Base-by-base conservation (phyloP, 2,797 vertebrate genomes). In the Neostethus bicornis region DNA sequence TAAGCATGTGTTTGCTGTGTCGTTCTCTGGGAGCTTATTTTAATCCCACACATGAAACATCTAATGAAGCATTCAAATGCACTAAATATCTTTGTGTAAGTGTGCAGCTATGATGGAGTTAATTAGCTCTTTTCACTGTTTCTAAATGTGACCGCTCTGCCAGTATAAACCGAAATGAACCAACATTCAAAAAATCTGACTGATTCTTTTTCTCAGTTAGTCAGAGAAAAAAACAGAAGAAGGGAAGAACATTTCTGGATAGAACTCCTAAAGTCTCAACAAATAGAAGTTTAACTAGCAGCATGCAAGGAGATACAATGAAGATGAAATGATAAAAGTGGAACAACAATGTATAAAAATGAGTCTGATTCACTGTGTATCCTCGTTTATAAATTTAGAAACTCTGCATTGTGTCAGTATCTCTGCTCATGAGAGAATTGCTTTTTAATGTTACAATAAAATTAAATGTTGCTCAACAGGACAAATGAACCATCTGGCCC, bases 1-100 rank as follows among this genome's bases (percentile, higher is more conserved):
- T 51, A 29, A n/a, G 32, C 31, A 34, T 57, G 54, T 14, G 49
- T 77, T 23, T 54, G 21, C 59, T 69, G 32, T 55, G 21, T 63
- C 24, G 41, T 57, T 65, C 37, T 55, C 19, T 29, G 20, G 29
- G 24, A 64, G 46, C 45, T 45, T 58, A 31, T 57, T 49, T 29
- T 37, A 25, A 26, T 39, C 28, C 53, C 23, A 34, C 34, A 62
- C 57, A 53, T 24, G 32, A 20, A 44, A 20, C 14, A 1, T 38
- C 52, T 75, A 70, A 77, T 68, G 51, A 80, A 70, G 72, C 64
- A 43, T 79, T 77, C 43, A 70, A 17, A 66, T 47, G 51, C 51
- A 38, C 32, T 35, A 72, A 61, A 65, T 43, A 54, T 62, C 50
- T 59, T 62, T 6, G 2, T 1, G 3, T 19, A 20, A 39, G 25